These are phyloP conservation scores for Pseudoatta argentina DNA, from an alignment of 1,140 invertebrate genomes.

Conservation along the genomic window DNA sequence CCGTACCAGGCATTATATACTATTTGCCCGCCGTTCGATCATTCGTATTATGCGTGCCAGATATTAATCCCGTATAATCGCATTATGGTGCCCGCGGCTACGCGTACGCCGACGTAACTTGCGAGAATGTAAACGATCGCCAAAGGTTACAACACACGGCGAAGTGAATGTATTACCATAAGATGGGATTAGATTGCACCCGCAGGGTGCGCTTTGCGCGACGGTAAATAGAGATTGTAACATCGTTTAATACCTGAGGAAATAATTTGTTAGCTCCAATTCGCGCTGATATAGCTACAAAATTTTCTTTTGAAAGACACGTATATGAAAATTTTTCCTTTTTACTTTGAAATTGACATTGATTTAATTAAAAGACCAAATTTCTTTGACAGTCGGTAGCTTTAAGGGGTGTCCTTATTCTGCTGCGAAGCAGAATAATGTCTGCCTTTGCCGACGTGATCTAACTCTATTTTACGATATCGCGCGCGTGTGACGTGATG, in stretches of 20 bases:
- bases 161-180: slow-evolving; percentile 42
- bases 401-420: background rate
- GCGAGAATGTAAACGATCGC: slow-evolving; percentile 53
- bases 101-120: slow-evolving; percentile 22
- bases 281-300: background rate
- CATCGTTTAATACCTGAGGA: slow-evolving; percentile 13
- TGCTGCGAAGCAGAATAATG: background rate
- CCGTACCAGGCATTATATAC: slow-evolving; percentile 25
- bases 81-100: slow-evolving; percentile 48
- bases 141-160: slow-evolving; percentile 35
- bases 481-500: slow-evolving; percentile 37
- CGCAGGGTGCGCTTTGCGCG: slow-evolving; percentile 42
- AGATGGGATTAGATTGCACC: slow-evolving; percentile 57
- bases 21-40: slow-evolving; percentile 44
- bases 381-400: background rate
- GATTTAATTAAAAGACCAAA: background rate
- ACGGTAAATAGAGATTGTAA: slow-evolving; percentile 28
- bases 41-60: slow-evolving; percentile 60
- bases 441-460: slow-evolving; percentile 17
- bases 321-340: background rate
- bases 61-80: slow-evolving; percentile 60
- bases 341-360: background rate
- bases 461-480: slow-evolving; percentile 42
- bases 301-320: background rate
- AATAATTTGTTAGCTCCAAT: slow-evolving; percentile 22